These are phyloP conservation scores for Muscicapa striata DNA, from an alignment of 2,797 vertebrate species.

Conservation along the genomic window DNA sequence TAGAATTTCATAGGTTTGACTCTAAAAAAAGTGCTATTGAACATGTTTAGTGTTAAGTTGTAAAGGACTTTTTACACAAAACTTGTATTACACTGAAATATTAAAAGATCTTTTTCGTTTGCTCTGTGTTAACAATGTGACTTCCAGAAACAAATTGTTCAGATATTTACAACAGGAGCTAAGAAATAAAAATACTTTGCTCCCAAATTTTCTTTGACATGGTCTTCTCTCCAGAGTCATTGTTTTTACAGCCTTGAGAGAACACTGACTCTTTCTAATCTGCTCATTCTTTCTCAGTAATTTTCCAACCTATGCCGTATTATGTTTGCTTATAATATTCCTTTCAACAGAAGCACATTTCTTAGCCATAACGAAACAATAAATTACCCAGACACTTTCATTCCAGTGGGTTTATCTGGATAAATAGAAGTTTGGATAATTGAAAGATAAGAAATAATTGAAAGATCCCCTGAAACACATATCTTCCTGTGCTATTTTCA, in stretches of 20 bases:
- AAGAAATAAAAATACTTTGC: not conserved
- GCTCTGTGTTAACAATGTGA: not conserved
- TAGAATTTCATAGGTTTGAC: not conserved
- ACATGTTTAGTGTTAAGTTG: not conserved
- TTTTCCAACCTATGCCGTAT: not conserved
- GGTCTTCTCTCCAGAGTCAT: not conserved
- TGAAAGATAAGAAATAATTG: conserved; percentile 29
- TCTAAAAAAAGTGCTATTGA: not conserved
- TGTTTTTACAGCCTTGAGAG: not conserved
- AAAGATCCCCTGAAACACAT: not conserved
- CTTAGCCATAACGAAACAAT: not conserved
- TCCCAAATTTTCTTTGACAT: not conserved
- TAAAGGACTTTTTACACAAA: not conserved
- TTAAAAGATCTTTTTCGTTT: not conserved
- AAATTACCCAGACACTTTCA: not conserved
- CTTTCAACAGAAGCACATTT: not conserved
- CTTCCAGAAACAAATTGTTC: not conserved
- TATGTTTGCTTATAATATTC: not conserved
- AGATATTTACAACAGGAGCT: not conserved
- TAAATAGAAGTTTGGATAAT: not conserved
- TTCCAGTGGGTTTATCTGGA: not conserved
- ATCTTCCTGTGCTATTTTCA: not conserved
- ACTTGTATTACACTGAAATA: not conserved
- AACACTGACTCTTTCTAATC: not conserved
- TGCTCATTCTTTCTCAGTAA: not conserved